Evolutionary conservation across 2,113 vertebrate genomes (phyloP).

Genomic region (Peromyscus maniculatus): DNA sequence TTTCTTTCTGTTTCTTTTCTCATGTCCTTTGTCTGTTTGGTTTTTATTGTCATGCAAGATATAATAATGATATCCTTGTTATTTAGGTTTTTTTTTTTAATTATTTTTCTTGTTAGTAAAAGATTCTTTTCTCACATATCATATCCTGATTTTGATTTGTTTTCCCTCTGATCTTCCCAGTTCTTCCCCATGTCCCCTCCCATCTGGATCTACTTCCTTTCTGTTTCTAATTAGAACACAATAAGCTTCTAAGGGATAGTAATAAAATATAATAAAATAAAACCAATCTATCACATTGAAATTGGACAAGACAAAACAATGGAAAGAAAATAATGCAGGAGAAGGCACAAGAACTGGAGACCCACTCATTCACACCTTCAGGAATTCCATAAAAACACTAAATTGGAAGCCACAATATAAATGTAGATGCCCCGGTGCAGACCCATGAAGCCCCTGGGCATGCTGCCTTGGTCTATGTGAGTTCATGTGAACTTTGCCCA

Average conservation of each 20-base stretch:
- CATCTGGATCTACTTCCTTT: not conserved
- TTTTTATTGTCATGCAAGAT: not conserved
- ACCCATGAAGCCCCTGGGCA: rapidly evolving
- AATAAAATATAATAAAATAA: not conserved
- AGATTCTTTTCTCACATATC: not conserved
- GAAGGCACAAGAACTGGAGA: too few species aligned
- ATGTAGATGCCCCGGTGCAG: not conserved
- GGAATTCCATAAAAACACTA: not conserved
- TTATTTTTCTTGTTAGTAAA: not conserved
- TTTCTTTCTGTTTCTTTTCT: not conserved
- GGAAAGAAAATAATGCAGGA: not conserved
- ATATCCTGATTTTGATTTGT: not conserved
- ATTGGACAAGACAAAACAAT: not conserved
- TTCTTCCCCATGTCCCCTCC: not conserved
- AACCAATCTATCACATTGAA: not conserved
- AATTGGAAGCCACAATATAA: not conserved
- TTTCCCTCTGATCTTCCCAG: not conserved
- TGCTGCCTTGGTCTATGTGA: not conserved
- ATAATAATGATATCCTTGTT: not conserved
- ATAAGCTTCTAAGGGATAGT: not conserved
- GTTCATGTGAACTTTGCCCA: not conserved
- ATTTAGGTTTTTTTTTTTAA: not conserved
- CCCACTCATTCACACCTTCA: not conserved
- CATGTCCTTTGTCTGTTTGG: not conserved
- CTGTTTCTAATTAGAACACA: not conserved